Evolutionary conservation across 1,140 invertebrate species (phyloP), one percentile per base, ranked within the genome.

Genomic region (Heliconius himera): DNA sequence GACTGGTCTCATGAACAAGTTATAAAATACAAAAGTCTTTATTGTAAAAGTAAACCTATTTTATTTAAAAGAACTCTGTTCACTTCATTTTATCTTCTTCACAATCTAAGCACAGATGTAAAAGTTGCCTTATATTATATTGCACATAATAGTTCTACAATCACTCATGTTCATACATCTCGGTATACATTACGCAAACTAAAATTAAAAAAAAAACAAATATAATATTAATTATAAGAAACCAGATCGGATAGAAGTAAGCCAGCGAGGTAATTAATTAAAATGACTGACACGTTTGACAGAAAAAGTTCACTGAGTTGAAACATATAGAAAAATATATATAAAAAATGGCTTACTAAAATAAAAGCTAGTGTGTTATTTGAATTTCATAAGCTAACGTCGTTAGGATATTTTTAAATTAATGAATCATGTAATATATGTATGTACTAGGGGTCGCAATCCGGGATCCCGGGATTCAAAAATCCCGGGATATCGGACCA

Each of bases 201-300:
- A 29, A 13, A 66, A 66, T 26, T 29, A 26, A 66, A 51, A 22
- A 56, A 9, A 51, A 56, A 22, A 56, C 9, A 9, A n/a, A 66
- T 66, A 66, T 66, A 16, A 66, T 66, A 66, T 66, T 29, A 66
- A 66, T 66, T 66, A 66, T 66, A 66, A 66, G 9, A 29, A 66
- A 66, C 60, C 60, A 66, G 60, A 66, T 5, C 60, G 16, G n/a
- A 60, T 26, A 5, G 22, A 66, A 66, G 22, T 66, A 1, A 29
- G 60, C 1, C 60, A 66, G 22, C n/a, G 54, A 56, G 11, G 26
- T 66, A 26, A 66, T 66, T 66, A 66, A 66, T 66, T 29, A 66
- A 22, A 66, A 16, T 66, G 9, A 29, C 60, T 66, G 26, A 66
- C 60, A 66, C 11, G 9, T 66, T 11, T 29, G 60, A 66, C 60